Percentiles rank a stretch among this genome's conserved stretches.
These are phyloP conservation scores for Drosophila rufa DNA, from an alignment of 1,140 invertebrate species.

Conservation along the genomic window DNA sequence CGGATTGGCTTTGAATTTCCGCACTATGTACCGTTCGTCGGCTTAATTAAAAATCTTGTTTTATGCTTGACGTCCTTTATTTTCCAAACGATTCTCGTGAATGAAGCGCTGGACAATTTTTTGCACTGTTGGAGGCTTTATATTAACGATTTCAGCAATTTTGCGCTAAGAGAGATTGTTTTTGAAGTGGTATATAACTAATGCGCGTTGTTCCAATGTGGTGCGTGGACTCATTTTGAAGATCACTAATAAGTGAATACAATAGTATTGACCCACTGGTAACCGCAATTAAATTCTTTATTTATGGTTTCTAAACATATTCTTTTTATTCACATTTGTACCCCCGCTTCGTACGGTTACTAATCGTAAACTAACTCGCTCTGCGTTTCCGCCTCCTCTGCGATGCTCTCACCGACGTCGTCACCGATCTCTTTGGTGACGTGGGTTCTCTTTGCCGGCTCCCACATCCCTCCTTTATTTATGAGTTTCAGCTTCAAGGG, in stretches of 20 bases:
- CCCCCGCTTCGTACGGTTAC: neutral
- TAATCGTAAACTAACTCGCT: neutral
- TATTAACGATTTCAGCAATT: neutral
- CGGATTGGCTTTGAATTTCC: neutral
- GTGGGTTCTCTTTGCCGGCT: neutral
- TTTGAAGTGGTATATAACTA: neutral
- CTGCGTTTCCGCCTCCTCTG: no score
- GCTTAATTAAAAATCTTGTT: constrained; percentile 2
- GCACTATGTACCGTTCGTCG: neutral
- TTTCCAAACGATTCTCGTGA: neutral
- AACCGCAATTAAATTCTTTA: neutral
- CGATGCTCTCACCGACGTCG: neutral
- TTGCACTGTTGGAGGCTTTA: no score
- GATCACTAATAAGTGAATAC: no score
- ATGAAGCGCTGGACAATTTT: no score
- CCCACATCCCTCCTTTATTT: constrained; percentile 4
- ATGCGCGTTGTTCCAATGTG: neutral
- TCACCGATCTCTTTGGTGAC: constrained; percentile 1
- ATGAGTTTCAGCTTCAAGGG: neutral
- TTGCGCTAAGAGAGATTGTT: no score
- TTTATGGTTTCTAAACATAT: neutral
- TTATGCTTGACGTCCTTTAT: neutral
- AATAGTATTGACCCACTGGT: neutral
- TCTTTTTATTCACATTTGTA: neutral
- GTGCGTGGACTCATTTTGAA: neutral